phyloP scores from a whole-genome alignment of 2,797 vertebrate genomes.

The Masticophis lateralis region DNA sequence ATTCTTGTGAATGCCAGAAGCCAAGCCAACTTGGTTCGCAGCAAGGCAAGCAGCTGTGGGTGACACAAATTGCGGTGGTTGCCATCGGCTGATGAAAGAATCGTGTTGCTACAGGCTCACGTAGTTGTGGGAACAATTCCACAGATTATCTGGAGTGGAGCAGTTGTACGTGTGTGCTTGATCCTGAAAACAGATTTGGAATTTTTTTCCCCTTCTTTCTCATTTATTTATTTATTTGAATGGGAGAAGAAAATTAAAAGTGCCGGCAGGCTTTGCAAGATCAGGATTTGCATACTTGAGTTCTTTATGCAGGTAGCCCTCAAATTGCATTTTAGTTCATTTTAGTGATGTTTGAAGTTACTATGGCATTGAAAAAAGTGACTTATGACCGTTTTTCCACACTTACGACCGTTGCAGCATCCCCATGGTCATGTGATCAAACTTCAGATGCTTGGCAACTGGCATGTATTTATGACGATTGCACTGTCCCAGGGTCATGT shows the following conservation, averaged over 20 bases:
- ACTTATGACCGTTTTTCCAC: background rate
- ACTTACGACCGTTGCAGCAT: background rate
- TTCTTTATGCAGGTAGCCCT: background rate
- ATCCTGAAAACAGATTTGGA: fast-evolving
- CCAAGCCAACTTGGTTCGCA: background rate
- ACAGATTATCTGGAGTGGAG: background rate
- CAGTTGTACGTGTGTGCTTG: background rate
- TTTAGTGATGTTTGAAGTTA: background rate
- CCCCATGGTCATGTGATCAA: background rate
- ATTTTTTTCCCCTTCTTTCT: background rate
- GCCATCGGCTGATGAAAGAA: background rate
- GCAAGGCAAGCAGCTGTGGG: background rate
- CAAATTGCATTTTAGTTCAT: background rate
- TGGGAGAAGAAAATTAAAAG: background rate
- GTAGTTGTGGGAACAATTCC: background rate
- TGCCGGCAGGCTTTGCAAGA: background rate
- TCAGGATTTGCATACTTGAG: background rate
- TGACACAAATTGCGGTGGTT: background rate
- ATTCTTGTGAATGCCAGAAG: background rate
- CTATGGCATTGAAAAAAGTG: background rate
- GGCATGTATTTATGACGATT: background rate
- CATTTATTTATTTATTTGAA: background rate
- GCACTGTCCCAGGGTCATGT: background rate
- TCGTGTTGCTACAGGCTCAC: background rate
- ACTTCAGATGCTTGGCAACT: background rate